Base-by-base conservation (phyloP, 2,888 invertebrate species). In the Autographa pulchrina region DNA sequence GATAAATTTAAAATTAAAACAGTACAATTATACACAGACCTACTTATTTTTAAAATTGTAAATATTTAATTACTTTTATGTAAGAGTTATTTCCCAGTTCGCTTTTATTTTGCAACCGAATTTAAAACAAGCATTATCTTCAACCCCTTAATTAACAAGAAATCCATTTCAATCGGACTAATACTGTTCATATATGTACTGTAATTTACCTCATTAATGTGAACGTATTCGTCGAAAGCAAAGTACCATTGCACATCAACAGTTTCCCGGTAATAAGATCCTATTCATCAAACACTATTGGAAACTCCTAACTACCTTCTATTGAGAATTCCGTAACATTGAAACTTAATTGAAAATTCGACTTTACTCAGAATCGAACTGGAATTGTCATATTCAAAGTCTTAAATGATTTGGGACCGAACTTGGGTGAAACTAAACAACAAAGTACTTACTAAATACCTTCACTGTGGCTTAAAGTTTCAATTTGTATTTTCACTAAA, bases 401-500 rank as follows among this genome's bases (percentile, higher is more conserved):
- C 48, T 48, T 48, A 48, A 48, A 48, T 48, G 48, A 48, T 48
- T 48, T 48, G 48, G 48, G 48, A 48, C 48, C 48, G n/a, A 48
- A 48, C n/a, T 48, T n/a, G 48, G n/a, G 14, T 48, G n/a, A 5
- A 48, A 48, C 48, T 48, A 48, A 48, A 48, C 48, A 48, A 48
- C n/a, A 7, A n/a, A 7, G 48, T 38, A 38, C 48, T 48, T n/a
- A 63, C 48, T 60, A 52, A 70, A 63, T 60, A 66, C 69, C n/a
- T 70, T 31, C 35, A n/a, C 31, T 70, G 56, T 66, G 61, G 41
- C 66, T 52, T 67, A 73, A 38, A 71, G 14, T 68, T 59, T 52
- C 52, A 3, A 74, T 75, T 68, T 75, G 72, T 66, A 63, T 77
- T 68, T 74, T 70, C 31, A 32, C 20, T 54, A 70, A 71, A 75